phyloP scores from a whole-genome alignment of 2,888 invertebrate genomes.

The Frankliniella fusca region DNA sequence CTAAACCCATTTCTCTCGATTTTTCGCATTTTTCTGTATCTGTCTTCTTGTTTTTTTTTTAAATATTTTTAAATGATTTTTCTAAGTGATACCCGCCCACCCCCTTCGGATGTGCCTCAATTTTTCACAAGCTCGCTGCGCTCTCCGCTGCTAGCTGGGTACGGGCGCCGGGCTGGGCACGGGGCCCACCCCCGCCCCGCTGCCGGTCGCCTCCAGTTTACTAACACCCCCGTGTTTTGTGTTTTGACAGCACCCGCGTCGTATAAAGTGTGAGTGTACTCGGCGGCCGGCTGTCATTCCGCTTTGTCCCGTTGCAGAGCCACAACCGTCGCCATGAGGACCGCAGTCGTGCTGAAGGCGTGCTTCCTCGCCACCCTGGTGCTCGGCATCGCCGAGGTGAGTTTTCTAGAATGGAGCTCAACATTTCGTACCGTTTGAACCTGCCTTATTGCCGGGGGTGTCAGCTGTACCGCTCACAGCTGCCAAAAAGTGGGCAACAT shows the following conservation, averaged over 20 bases:
- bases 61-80: no score
- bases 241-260: background rate
- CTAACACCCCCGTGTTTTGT: background rate
- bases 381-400: conserved; percentile 7
- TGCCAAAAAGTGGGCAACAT: no score
- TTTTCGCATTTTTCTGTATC: no score
- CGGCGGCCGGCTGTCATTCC: background rate
- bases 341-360: conserved; percentile 2
- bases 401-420: no score
- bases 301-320: background rate
- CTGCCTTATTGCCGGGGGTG: no score
- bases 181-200: background rate
- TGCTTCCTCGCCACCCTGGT: conserved; percentile 4
- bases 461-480: no score
- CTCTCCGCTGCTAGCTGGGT: background rate
- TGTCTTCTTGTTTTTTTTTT: no score
- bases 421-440: no score
- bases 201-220: background rate
- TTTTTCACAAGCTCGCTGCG: background rate
- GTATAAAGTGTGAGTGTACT: background rate
- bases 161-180: background rate
- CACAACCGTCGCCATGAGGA: background rate
- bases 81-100: no score
- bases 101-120: no score
- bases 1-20: no score